A percentile compares a stretch with the other conserved stretches of the same genome.
Conservation (phyloP, 2,797 vertebrate genomes). For the Euthynnus affinis region DNA sequence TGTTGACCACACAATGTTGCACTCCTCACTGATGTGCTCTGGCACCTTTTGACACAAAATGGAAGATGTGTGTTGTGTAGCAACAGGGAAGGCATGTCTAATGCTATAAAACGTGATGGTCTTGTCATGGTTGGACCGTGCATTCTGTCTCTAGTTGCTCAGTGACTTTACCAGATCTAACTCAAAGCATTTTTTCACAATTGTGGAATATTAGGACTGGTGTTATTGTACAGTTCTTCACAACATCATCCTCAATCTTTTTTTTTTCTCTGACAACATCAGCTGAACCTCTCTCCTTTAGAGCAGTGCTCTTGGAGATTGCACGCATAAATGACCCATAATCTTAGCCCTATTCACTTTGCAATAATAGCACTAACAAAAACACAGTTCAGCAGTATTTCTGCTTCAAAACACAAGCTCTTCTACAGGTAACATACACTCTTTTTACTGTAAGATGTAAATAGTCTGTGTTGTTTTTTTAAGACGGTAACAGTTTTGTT, state of each 20-base stretch:
- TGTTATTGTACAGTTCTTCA: conserved; percentile 58
- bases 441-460: conserved; percentile 78
- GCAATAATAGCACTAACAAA: conserved; percentile 77
- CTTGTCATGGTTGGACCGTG: conserved; percentile 8
- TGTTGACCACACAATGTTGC: conserved; percentile 59
- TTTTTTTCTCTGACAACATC: conserved; percentile 48
- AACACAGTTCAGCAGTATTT: conserved; percentile 61
- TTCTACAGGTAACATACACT: conserved; percentile 67
- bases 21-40: conserved; percentile 55
- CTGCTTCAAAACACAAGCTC: conserved; percentile 69
- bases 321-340: conserved; percentile 48
- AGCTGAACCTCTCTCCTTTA: conserved; percentile 50
- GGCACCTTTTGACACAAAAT: conserved; percentile 48
- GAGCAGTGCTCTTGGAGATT: conserved; percentile 81
- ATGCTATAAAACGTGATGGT: conserved; percentile 18
- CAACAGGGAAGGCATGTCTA: conserved; percentile 13
- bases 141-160: conserved; percentile 14
- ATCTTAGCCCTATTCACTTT: conserved; percentile 66
- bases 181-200: conserved; percentile 49
- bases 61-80: conserved; percentile 12
- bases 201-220: conserved; percentile 39
- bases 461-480: conserved; percentile 65
- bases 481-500: conserved; percentile 40
- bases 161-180: conserved; percentile 40
- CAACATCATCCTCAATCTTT: conserved; percentile 30